These are phyloP conservation scores for Turdus rufiventris DNA, from an alignment of 2,113 vertebrate species.

Conservation along the genomic window DNA sequence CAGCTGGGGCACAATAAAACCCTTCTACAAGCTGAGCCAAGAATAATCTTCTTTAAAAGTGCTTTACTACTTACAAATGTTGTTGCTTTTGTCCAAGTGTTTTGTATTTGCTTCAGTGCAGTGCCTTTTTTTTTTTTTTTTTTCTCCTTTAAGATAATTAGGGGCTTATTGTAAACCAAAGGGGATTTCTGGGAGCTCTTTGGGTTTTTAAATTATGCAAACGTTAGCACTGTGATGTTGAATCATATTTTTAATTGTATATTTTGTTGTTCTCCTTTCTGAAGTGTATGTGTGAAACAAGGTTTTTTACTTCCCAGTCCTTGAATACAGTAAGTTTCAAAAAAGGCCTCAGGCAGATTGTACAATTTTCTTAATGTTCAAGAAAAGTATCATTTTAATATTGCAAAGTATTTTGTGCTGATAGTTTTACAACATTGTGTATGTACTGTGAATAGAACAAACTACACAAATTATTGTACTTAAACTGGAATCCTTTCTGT, in stretches of 20 bases:
- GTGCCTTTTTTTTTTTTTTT: not conserved
- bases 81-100: not conserved
- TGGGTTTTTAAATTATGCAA: constrained; percentile 24
- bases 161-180: constrained; percentile 5
- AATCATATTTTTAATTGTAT: not conserved
- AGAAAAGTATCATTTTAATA: not conserved
- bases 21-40: not conserved
- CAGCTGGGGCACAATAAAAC: constrained; percentile 34
- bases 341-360: not conserved
- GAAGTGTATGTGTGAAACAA: not conserved
- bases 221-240: not conserved
- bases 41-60: constrained; percentile 25
- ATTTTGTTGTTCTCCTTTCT: not conserved
- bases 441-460: not conserved
- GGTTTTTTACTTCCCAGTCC: not conserved
- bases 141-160: not conserved
- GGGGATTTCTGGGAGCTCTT: constrained; percentile 1
- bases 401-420: not conserved
- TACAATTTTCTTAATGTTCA: not conserved
- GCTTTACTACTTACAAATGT: constrained; percentile 6
- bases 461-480: not conserved
- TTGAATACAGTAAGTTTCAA: not conserved
- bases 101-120: constrained; percentile 14
- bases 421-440: not conserved
- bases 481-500: not conserved